A percentile compares a stretch with the other conserved stretches of the same genome.
phyloP scores from a whole-genome alignment of 2,888 invertebrate genomes.

The Eremobia ochroleuca region DNA sequence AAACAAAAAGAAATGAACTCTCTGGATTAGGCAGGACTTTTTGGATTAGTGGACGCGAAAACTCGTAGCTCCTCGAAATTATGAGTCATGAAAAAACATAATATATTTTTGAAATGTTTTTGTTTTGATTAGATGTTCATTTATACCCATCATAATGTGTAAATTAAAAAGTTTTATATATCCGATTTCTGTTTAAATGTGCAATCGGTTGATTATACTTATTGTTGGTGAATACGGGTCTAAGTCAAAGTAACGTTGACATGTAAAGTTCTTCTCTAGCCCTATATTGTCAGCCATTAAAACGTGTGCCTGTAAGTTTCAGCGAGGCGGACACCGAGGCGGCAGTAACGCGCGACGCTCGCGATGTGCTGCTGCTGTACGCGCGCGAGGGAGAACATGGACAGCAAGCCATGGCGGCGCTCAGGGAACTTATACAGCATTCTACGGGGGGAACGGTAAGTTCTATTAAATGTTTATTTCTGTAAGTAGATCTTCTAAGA shows the following conservation, averaged over 20 bases:
- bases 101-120: too few relatives aligned
- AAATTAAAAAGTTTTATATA: background rate
- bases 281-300: background rate
- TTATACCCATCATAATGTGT: background rate
- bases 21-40: background rate
- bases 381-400: constrained; percentile 84
- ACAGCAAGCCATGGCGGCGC: constrained; percentile 73
- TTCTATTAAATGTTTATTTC: background rate
- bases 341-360: constrained; percentile 19
- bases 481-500: background rate
- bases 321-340: constrained; percentile 12
- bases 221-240: background rate
- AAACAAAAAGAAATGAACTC: background rate
- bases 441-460: constrained; percentile 72
- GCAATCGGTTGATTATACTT: background rate
- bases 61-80: constrained; percentile 3
- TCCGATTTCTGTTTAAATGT: background rate
- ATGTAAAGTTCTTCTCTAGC: background rate
- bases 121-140: background rate
- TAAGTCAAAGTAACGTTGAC: background rate
- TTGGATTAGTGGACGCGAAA: background rate
- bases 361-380: constrained; percentile 83
- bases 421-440: constrained; percentile 74
- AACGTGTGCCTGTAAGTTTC: constrained; percentile 12
- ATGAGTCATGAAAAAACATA: background rate